Evolutionary conservation across 1,140 invertebrate genomes (phyloP), one percentile per base, ranked within the genome.

Genomic region (Drosophila kohkoa): DNA sequence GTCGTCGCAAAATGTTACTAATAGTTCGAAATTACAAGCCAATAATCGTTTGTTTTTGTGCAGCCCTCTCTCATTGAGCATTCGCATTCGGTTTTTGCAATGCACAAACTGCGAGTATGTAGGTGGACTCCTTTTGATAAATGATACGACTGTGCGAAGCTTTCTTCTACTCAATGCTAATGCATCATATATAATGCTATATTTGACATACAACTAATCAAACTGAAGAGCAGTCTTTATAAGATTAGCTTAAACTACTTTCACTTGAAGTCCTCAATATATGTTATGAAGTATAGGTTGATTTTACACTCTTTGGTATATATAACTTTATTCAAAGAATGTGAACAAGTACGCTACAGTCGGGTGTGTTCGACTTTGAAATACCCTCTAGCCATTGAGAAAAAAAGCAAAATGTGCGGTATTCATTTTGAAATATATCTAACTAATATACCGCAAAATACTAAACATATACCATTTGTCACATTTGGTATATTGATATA

Each of bases 21-120:
- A 89, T 89, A 89, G 85, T 85, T 77, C 62, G 49, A 89, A 89
- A 89, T 89, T 89, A 89, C 85, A 89, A 79, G 81, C 81, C 85
- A 78, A 81, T 82, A 89, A 77, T 89, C 81, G 78, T 81, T 87
- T 77, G 69, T 77, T 83, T 83, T 70, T 65, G 20, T 55, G 72
- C 57, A 82, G 71, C 46, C 62, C 66, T 52, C 20, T 20, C 38
- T 54, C n/a, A 54, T 10, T 7, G 38, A 41, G 3, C 38, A 52
- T n/a, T 25, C 13, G 16, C 46, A 8, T 16, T 8, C 3, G 60
- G 59, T 51, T 43, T 48, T 58, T 65, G 51, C n/a, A 63, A 43
- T 49, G 73, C 78, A 75, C 66, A 59, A 65, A 20, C 6, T 15
- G 10, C 35, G 71, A 75, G 72, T 75, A 70, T 66, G 72, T 75